Evolutionary conservation across 2,888 invertebrate species (phyloP).

Genomic region (Polymixis flavicincta): DNA sequence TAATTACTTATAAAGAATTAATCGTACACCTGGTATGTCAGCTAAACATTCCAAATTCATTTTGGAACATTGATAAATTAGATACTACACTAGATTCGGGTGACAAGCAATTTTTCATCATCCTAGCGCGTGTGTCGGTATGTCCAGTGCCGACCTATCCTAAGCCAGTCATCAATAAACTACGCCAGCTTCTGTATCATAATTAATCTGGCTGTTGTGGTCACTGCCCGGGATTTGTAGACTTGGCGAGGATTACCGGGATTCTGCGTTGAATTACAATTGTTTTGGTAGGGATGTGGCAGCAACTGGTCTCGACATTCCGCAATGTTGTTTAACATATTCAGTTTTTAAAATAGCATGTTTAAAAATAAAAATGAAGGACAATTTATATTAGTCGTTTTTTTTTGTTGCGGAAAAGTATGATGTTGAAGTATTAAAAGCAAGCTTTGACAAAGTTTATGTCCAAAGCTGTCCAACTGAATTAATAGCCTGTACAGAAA

Average conservation of each 20-base stretch:
- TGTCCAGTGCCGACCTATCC: constrained; percentile 3
- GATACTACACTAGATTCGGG: constrained; percentile 11
- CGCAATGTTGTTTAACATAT: background rate
- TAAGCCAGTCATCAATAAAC: constrained; percentile 61
- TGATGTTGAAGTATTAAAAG: constrained; percentile 16
- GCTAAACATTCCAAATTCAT: constrained; percentile 19
- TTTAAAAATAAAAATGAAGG: background rate
- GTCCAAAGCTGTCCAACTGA: constrained; percentile 21
- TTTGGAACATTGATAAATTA: constrained; percentile 12
- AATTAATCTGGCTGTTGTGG: constrained; percentile 61
- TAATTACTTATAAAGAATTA: constrained; percentile 12
- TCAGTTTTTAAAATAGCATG: constrained; percentile 1
- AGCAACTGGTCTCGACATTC: constrained; percentile 2
- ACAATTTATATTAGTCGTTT: constrained; percentile 1
- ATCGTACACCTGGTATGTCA: background rate
- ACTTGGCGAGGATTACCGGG: constrained; percentile 58
- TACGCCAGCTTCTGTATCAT: constrained; percentile 63
- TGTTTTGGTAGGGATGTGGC: constrained; percentile 20
- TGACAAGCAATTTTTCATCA: constrained; percentile 37
- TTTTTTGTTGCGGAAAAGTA: constrained; percentile 11
- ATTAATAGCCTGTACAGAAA: constrained; percentile 28
- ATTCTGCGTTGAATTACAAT: constrained; percentile 54
- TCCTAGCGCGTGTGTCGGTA: constrained; percentile 8
- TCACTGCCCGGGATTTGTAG: constrained; percentile 58
- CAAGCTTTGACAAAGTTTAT: constrained; percentile 23